Conservation (phyloP, 1,140 invertebrate genomes). For the Lepidurus couesii region DNA sequence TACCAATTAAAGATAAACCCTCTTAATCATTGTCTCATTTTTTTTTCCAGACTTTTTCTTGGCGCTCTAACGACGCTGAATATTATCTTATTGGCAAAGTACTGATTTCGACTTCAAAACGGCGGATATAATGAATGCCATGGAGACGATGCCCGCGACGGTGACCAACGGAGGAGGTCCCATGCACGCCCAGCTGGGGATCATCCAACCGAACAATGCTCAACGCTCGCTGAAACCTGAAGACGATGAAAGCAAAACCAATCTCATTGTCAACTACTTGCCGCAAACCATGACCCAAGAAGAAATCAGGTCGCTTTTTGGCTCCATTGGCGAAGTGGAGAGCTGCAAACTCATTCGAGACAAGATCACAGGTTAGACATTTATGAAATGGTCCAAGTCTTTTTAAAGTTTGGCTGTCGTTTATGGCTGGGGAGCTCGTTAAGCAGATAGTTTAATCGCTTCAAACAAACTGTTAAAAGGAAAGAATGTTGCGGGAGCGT, state of each 20-base stretch:
- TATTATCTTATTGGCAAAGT: neutral
- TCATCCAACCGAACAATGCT: constrained; percentile 28
- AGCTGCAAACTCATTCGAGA: constrained; percentile 98
- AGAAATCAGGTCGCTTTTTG: constrained; percentile 94
- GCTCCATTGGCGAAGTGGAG: constrained; percentile 96
- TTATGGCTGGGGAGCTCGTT: too few relatives aligned
- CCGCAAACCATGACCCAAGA: constrained; percentile 99
- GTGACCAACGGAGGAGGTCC: neutral
- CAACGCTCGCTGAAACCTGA: constrained; percentile 27
- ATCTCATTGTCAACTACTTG: constrained; percentile 98
- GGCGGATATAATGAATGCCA: neutral
- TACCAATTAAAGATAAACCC: neutral
- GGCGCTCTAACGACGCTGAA: neutral
- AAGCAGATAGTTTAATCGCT: too few relatives aligned
- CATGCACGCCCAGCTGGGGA: constrained; percentile 23
- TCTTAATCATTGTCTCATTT: neutral
- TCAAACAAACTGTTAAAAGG: neutral
- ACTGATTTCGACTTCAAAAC: neutral
- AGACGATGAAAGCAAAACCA: constrained; percentile 86
- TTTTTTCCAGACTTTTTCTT: neutral
- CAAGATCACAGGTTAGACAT: constrained; percentile 82
- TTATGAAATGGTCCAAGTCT: neutral
- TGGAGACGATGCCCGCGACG: neutral
- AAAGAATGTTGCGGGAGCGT: neutral
- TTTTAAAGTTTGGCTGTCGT: too few relatives aligned